Percentiles rank a stretch among this genome's conserved stretches.
Evolutionary conservation across 2,888 invertebrate species (phyloP).

Genomic region (Cerastis leucographa): DNA sequence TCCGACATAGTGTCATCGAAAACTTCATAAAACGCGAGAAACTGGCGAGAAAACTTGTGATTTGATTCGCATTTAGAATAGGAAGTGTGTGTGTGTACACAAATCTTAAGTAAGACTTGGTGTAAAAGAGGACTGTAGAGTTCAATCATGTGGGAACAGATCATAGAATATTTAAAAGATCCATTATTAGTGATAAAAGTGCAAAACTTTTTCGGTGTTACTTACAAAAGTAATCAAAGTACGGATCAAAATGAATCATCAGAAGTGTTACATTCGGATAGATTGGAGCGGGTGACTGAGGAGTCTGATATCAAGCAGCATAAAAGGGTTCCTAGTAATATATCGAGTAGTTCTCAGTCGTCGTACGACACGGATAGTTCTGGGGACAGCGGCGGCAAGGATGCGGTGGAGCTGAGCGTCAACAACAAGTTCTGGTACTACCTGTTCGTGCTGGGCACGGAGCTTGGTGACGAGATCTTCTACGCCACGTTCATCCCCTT

Average conservation of each 20-base stretch:
- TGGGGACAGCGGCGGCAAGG: constrained; percentile 78
- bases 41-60: constrained; percentile 36
- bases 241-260: constrained; percentile 74
- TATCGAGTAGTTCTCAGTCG: constrained; percentile 82
- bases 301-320: constrained; percentile 79
- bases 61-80: constrained; percentile 22
- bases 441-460: constrained; percentile 95
- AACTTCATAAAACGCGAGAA: constrained; percentile 34
- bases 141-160: constrained; percentile 84
- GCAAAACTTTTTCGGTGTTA: constrained; percentile 95
- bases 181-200: constrained; percentile 94
- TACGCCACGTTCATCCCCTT: constrained; percentile 98
- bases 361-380: constrained; percentile 85
- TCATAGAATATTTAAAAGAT: constrained; percentile 93
- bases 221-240: constrained; percentile 81
- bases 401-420: constrained; percentile 88
- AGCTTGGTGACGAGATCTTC: constrained; percentile 97
- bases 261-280: constrained; percentile 79
- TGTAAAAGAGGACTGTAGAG: constrained; percentile 16
- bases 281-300: constrained; percentile 74
- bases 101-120: constrained; percentile 16
- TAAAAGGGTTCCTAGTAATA: constrained; percentile 84
- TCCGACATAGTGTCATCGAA: constrained; percentile 1
- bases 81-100: constrained; percentile 37
- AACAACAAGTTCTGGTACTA: constrained; percentile 96